Conservation (phyloP, 2,888 invertebrate genomes). For the Eumacrocentrus americanus region DNA sequence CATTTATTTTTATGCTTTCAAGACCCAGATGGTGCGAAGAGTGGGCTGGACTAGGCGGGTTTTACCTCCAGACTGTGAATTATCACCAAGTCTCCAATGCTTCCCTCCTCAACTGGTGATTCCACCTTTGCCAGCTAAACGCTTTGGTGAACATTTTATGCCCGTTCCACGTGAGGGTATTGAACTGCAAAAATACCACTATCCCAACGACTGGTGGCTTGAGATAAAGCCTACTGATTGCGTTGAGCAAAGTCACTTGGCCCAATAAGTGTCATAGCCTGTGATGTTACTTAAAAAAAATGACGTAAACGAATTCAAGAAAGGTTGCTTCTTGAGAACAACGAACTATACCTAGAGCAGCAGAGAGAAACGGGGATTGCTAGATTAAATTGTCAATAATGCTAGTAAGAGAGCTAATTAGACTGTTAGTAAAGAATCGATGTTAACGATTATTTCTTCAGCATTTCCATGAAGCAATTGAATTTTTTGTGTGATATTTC, state of each 20-base stretch:
- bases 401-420: too few species aligned
- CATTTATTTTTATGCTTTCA: neutral
- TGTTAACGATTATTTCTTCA: too few species aligned
- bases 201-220: slow-evolving; percentile 67
- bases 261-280: slow-evolving; percentile 36
- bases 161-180: slow-evolving; percentile 66
- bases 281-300: too few species aligned
- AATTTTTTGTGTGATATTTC: too few species aligned
- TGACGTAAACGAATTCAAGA: too few species aligned
- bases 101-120: slow-evolving; percentile 64
- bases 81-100: slow-evolving; percentile 63
- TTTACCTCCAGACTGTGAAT: slow-evolving; percentile 64
- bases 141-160: slow-evolving; percentile 62
- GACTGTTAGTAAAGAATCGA: too few species aligned
- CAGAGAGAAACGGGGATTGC: too few species aligned
- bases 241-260: slow-evolving; percentile 43
- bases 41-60: slow-evolving; percentile 65
- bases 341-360: too few species aligned
- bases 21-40: slow-evolving; percentile 63
- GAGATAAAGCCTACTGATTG: slow-evolving; percentile 62
- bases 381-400: too few species aligned
- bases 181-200: slow-evolving; percentile 68
- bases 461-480: too few species aligned
- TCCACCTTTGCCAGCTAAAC: slow-evolving; percentile 62
- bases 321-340: too few species aligned